Evolutionary conservation across 2,888 invertebrate genomes (phyloP).

Genomic region (Conchocele bisecta): DNA sequence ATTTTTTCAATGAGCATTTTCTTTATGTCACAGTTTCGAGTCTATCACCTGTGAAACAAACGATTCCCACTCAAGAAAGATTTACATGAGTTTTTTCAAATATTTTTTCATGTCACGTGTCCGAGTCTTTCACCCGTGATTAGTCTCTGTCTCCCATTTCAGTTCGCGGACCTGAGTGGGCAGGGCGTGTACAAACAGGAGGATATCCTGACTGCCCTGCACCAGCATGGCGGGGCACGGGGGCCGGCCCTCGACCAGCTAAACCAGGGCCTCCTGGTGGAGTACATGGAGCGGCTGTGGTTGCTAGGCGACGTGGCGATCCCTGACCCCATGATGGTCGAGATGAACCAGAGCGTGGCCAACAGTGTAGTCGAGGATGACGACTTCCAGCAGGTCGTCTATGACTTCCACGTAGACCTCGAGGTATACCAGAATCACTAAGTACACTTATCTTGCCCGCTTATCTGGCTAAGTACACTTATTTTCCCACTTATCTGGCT

Average conservation of each 20-base stretch:
- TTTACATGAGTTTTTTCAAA: too few species aligned
- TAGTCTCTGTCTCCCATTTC: slow-evolving; percentile 5
- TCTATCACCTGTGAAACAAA: too few species aligned
- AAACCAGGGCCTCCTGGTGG: slow-evolving; percentile 56
- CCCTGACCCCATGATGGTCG: neutral
- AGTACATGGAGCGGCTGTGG: slow-evolving; percentile 66
- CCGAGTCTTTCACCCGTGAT: too few species aligned
- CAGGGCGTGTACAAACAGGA: slow-evolving; percentile 66
- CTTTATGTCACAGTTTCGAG: too few species aligned
- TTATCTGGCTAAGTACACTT: too few species aligned
- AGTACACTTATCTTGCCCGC: too few species aligned
- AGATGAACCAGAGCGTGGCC: slow-evolving; percentile 62
- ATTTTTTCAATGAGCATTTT: too few species aligned
- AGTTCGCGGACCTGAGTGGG: slow-evolving; percentile 66
- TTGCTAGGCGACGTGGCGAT: slow-evolving; percentile 1
- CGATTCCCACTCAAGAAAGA: too few species aligned
- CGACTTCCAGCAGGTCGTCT: slow-evolving; percentile 65
- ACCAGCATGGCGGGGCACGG: slow-evolving; percentile 63
- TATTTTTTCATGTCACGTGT: neutral
- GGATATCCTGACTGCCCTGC: slow-evolving; percentile 68
- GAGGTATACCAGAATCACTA: too few species aligned
- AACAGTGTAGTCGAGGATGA: slow-evolving; percentile 69
- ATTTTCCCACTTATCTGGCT: too few species aligned
- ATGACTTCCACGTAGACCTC: slow-evolving; percentile 56
- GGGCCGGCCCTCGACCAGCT: slow-evolving; percentile 60